Base-by-base conservation (phyloP, 2,113 vertebrate genomes). In the Columbina picui region DNA sequence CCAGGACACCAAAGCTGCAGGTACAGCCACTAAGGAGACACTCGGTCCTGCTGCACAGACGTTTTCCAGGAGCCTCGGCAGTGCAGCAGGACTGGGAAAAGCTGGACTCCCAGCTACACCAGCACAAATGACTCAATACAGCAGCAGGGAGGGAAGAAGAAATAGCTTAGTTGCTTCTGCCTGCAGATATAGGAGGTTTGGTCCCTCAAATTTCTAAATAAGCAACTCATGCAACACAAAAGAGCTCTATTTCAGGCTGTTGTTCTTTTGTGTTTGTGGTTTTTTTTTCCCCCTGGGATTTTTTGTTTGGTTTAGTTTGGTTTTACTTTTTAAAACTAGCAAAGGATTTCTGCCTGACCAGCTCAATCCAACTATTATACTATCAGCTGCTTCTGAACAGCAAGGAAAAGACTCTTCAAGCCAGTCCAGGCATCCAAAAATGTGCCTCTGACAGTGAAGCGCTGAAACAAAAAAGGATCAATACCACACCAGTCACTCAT, bases 401-500 rank as follows among this genome's bases (percentile, higher is more conserved):
- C 20, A 30, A 65, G 38, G 23, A 76, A 68, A 74, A 90, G 45
- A 70, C 79, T 67, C 69, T 41, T 82, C 45, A 34, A 77, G 43
- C 36, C 89, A 90, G 83, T 50, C 29, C 89, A 93, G 39, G 25
- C 76, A 50, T 47, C 78, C 79, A 59, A 38, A 95, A 69, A 59
- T 1, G 21, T 22, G 26, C 77, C 14, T 77, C 32, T 55, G 77
- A 86, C n/a, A 21, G 75, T 30, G 55, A 93, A 77, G 19, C 6
- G 19, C 70, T 84, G 89, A 80, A 91, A 92, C 82, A 86, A 63
- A 90, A 88, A 79, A 80, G 77, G 69, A 95, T 91, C 92, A 91
- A 93, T 79, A 87, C 70, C 80, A 52, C 10, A 70, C 89, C 86
- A 93, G 87, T 94, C 84, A 89, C 77, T 92, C 68, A 3, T 2